These are phyloP conservation scores for Epinotia nisella DNA, from an alignment of 2,888 invertebrate genomes.

Conservation along the genomic window DNA sequence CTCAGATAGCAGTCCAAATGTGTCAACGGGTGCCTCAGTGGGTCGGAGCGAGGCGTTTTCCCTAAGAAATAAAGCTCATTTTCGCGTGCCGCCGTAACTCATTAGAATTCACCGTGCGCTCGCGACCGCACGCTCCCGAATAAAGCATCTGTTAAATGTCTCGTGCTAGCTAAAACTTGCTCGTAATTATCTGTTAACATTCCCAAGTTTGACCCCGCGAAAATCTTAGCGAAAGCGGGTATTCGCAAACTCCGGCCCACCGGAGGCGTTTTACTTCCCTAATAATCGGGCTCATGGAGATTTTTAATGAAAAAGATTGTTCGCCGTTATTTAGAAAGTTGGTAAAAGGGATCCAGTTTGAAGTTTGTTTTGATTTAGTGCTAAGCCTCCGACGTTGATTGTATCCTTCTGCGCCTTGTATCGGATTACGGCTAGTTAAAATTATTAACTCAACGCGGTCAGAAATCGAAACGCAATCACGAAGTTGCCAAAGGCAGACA, in stretches of 20 bases:
- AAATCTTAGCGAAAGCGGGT: slow-evolving; percentile 75
- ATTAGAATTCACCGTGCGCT: slow-evolving; percentile 83
- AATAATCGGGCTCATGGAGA: slow-evolving; percentile 82
- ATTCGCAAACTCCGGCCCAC: slow-evolving; percentile 71
- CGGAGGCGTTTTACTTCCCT: slow-evolving; percentile 81
- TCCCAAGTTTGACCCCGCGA: slow-evolving; percentile 83
- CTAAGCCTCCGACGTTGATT: slow-evolving; percentile 70
- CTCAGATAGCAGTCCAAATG: slow-evolving; percentile 82
- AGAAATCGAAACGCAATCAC: neutral
- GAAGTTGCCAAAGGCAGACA: neutral
- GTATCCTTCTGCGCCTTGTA: slow-evolving; percentile 77
- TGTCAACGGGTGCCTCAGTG: slow-evolving; percentile 77
- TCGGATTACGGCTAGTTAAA: slow-evolving; percentile 75
- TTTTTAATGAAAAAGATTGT: slow-evolving; percentile 85
- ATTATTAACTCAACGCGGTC: slow-evolving; percentile 53
- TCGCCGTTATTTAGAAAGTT: slow-evolving; percentile 83
- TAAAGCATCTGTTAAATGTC: slow-evolving; percentile 85
- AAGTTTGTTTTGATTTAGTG: slow-evolving; percentile 84
- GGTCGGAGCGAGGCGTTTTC: slow-evolving; percentile 59
- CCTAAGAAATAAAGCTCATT: slow-evolving; percentile 59
- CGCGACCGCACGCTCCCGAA: slow-evolving; percentile 80
- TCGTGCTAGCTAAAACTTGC: slow-evolving; percentile 82
- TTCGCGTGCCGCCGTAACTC: slow-evolving; percentile 64
- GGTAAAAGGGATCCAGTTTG: slow-evolving; percentile 77
- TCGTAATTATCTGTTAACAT: slow-evolving; percentile 85